Conservation (phyloP, 2,113 vertebrate species). For the Gambusia holbrooki region DNA sequence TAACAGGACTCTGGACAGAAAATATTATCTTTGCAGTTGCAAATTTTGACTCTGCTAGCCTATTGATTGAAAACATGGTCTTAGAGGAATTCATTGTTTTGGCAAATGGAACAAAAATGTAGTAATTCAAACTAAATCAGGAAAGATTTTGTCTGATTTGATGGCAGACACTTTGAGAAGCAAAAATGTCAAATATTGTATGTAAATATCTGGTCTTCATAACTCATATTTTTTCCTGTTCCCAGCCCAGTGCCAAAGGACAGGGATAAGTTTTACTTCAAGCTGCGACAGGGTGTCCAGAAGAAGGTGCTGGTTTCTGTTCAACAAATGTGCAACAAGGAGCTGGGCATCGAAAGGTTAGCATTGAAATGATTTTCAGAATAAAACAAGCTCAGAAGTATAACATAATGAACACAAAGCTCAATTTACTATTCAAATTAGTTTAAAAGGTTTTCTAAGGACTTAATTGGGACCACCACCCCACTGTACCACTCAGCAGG, state of each 20-base stretch:
- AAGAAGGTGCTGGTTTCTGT: constrained; percentile 95
- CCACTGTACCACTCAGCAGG: background rate
- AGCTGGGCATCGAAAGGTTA: constrained; percentile 95
- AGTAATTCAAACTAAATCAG: too few species aligned
- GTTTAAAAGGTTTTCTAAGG: too few species aligned
- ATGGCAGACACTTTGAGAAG: too few species aligned
- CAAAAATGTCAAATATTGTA: background rate
- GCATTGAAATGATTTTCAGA: background rate
- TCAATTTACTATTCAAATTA: too few species aligned
- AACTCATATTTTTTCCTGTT: background rate
- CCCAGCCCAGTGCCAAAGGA: constrained; percentile 95
- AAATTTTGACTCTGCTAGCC: constrained; percentile 8
- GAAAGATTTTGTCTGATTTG: too few species aligned
- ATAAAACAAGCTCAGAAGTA: background rate
- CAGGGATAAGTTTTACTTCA: constrained; percentile 97
- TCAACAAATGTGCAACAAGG: constrained; percentile 94
- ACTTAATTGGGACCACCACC: background rate
- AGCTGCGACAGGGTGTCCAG: constrained; percentile 92
- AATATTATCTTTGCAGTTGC: background rate
- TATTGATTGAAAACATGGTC: background rate
- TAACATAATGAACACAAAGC: too few species aligned
- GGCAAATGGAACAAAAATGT: too few species aligned
- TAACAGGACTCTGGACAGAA: background rate
- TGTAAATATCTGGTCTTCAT: background rate
- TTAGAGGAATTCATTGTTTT: too few species aligned